Conservation (phyloP, 2,113 vertebrate genomes). For the Anhinga anhinga region DNA sequence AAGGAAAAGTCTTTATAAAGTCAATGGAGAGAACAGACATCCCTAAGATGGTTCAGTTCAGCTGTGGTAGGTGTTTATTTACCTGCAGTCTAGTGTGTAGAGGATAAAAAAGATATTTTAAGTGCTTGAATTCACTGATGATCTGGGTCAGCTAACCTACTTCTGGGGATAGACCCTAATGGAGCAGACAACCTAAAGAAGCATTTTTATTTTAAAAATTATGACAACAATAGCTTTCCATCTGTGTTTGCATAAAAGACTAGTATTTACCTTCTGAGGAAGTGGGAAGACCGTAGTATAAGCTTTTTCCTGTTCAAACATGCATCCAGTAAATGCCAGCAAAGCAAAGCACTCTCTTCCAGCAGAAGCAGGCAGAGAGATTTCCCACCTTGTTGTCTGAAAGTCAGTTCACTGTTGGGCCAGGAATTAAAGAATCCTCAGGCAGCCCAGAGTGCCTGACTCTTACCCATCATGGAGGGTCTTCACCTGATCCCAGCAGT, state of each 20-base stretch:
- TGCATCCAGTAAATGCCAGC: not conserved
- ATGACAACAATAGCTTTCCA: not conserved
- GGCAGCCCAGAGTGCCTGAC: not conserved
- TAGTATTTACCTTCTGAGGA: not conserved
- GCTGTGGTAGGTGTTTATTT: not conserved
- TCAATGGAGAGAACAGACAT: not conserved
- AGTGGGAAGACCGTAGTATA: not conserved
- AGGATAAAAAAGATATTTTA: not conserved
- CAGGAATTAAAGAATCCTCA: not conserved
- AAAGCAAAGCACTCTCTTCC: not conserved
- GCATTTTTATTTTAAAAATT: not conserved
- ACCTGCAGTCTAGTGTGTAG: not conserved
- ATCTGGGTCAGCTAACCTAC: not conserved
- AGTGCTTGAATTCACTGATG: not conserved
- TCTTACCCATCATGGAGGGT: accelerated
- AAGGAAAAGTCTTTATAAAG: not conserved
- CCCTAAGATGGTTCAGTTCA: not conserved
- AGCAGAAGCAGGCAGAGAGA: not conserved
- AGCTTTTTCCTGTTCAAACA: not conserved
- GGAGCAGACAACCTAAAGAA: not conserved
- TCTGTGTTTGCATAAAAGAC: not conserved
- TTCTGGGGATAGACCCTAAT: not conserved
- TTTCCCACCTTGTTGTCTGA: not conserved
- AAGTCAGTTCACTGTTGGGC: not conserved
- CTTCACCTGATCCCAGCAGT: not conserved